Conservation (phyloP, 2,113 vertebrate genomes). For the Odobenus rosmarus region DNA sequence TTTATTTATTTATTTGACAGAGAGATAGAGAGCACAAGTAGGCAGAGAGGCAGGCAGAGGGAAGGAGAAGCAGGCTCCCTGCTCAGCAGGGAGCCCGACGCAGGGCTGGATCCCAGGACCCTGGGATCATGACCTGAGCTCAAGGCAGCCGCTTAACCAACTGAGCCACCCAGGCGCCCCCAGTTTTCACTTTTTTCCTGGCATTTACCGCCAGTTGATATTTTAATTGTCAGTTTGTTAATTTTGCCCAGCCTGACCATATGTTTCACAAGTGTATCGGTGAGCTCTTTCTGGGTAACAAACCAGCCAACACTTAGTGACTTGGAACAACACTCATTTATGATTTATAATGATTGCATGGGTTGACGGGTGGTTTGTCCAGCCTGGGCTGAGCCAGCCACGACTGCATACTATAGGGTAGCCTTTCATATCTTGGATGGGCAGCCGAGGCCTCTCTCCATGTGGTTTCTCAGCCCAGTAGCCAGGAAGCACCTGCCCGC, state of each 20-base stretch:
- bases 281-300: not conserved
- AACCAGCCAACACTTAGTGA: too few species aligned
- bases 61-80: too few species aligned
- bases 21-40: too few species aligned
- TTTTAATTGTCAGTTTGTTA: not conserved
- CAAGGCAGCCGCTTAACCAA: too few species aligned
- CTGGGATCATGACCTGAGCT: too few species aligned
- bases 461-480: not conserved
- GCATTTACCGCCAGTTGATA: not conserved
- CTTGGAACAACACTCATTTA: not conserved
- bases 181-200: not conserved
- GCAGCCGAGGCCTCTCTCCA: not conserved
- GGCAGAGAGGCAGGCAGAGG: too few species aligned
- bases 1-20: too few species aligned
- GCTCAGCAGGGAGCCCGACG: too few species aligned
- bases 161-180: too few species aligned
- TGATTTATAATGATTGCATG: not conserved
- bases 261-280: rapidly evolving
- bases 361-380: not conserved
- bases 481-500: not conserved
- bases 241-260: rapidly evolving
- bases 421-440: not conserved
- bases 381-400: not conserved
- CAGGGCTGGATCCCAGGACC: too few species aligned
- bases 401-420: not conserved